Base-by-base conservation (phyloP, 2,797 vertebrate species). In the Hozukius guyotensis region DNA sequence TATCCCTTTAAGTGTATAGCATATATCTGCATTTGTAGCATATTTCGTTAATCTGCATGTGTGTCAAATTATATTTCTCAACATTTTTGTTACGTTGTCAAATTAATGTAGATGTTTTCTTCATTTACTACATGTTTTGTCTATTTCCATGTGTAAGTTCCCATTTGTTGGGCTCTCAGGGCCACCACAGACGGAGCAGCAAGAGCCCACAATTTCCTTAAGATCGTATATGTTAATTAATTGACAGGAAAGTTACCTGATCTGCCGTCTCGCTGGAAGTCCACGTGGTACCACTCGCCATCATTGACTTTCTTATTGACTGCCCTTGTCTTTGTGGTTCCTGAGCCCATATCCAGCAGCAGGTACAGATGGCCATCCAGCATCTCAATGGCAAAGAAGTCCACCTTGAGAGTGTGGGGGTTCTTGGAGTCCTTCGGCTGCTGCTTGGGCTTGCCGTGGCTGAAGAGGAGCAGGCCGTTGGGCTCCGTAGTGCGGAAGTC, bases 341-440 rank as follows among this genome's bases (percentile, higher is more conserved):
- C 98, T 22, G 98, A 99, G 72, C 98, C 98, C 98, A 99, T 99
- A 86, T 99, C 98, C 79, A 99, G 87, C 67, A 99, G 95, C 75
- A 99, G 93, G 92, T 99, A 99, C 72, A 99, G 95, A 81, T 99
- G 98, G 1, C 98, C 98, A 52, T 99, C 98, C 66, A 99, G 95
- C 98, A 99, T 99, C 89, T 99, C 98, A 34, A 99, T 98, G 69
- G 98, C 98, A 92, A 99, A 99, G 89, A 99, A 99, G 89, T 99
- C 98, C 81, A 99, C 98, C 81, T 99, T 99, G 62, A 97, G 95
- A 83, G 97, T 97, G 85, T 97, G 96, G 6, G 97, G 97, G 77
- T 96, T 96, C 83, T 98, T 98, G 87, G 97, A 96, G 74, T 98
- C 98, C 89, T 99, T 99, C 3, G 97, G 96, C 76, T 97, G 97